A percentile compares a stretch with the other conserved stretches of the same genome.
Evolutionary conservation across 2,113 vertebrate genomes (phyloP).

Genomic region (Amblyornis subalaris): DNA sequence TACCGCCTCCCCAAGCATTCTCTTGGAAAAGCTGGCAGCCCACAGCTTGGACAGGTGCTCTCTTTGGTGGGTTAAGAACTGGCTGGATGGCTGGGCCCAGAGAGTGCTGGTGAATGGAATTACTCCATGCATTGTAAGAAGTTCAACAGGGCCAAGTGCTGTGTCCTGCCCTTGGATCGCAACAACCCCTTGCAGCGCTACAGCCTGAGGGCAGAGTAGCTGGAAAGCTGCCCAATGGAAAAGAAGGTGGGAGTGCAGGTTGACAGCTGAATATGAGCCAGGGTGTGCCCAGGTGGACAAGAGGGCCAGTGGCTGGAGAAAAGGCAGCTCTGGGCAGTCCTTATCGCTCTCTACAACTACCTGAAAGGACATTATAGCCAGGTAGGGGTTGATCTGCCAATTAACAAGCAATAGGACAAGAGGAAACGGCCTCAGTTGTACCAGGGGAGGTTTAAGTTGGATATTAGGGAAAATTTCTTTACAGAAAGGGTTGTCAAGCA

Average conservation of each 20-base stretch:
- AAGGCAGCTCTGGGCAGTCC: neutral
- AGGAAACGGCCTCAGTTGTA: too few species aligned
- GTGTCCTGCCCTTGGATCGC: fast-evolving
- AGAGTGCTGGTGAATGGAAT: neutral
- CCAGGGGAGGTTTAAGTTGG: neutral
- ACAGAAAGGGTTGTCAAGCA: neutral
- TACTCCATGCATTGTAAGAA: neutral
- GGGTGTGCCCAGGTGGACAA: neutral
- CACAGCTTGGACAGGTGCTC: neutral
- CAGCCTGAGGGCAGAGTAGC: neutral
- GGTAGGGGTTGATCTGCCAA: neutral
- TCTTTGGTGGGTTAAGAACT: neutral
- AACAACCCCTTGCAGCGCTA: neutral
- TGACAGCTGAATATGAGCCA: neutral
- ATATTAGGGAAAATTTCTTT: neutral
- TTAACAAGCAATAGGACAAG: neutral
- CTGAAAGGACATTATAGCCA: neutral
- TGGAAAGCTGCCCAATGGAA: neutral
- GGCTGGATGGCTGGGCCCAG: neutral
- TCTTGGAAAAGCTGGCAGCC: neutral
- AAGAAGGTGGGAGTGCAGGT: neutral
- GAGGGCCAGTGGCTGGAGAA: neutral
- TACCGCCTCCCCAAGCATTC: neutral
- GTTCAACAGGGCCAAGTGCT: neutral
- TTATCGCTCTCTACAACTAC: neutral